These are phyloP conservation scores for Zosterops japonicus DNA, from an alignment of 2,113 vertebrate genomes.

Conservation along the genomic window DNA sequence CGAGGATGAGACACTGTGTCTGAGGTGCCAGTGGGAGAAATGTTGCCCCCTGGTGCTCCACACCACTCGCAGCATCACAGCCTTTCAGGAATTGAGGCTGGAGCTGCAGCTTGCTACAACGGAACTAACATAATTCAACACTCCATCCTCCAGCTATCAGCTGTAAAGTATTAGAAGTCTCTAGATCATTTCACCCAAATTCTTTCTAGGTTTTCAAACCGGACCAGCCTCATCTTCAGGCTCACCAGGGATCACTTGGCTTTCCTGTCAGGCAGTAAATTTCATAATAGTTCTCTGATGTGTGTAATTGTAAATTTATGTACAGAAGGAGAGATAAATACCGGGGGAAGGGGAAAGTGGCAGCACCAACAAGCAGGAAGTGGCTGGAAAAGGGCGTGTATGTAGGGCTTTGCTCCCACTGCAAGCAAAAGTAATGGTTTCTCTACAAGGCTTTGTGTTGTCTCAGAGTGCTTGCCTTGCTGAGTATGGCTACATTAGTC, in stretches of 20 bases:
- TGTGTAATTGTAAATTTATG: neutral
- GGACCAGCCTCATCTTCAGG: neutral
- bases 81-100: neutral
- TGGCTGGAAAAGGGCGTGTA: neutral
- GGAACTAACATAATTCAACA: neutral
- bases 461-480: neutral
- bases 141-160: neutral
- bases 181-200: neutral
- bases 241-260: neutral
- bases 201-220: neutral
- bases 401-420: neutral
- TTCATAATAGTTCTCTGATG: neutral
- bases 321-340: neutral
- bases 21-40: neutral
- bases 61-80: neutral
- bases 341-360: neutral
- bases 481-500: neutral
- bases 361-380: neutral
- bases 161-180: neutral
- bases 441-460: neutral
- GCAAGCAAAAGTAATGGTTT: neutral
- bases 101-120: neutral
- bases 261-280: neutral
- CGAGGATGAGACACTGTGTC: neutral
- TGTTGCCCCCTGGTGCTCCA: neutral